phyloP scores from a whole-genome alignment of 2,797 vertebrate genomes.

The Morus bassanus region DNA sequence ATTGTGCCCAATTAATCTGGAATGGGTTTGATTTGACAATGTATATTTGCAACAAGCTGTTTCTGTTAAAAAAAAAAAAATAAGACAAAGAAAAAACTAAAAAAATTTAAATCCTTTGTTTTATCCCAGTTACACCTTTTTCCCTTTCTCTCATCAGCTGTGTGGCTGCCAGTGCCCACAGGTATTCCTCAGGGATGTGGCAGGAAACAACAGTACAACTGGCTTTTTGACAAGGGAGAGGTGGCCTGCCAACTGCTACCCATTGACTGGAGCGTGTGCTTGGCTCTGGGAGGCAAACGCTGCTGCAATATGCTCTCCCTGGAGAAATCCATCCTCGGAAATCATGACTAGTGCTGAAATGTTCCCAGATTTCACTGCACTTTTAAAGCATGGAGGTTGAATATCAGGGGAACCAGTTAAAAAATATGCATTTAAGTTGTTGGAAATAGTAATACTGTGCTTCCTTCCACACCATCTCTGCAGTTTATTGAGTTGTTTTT shows the following conservation, averaged over 20 bases:
- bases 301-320: slow-evolving; percentile 43
- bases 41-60: slow-evolving; percentile 38
- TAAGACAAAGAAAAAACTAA: background rate
- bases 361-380: background rate
- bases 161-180: slow-evolving; percentile 59
- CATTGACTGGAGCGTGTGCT: slow-evolving; percentile 54
- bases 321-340: slow-evolving; percentile 31
- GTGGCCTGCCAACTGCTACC: slow-evolving; percentile 62
- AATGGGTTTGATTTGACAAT: slow-evolving; percentile 53
- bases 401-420: background rate
- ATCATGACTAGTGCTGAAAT: slow-evolving; percentile 45
- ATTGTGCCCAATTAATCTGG: slow-evolving; percentile 74
- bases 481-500: background rate
- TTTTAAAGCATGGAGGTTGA: background rate
- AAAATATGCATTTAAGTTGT: background rate
- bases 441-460: background rate
- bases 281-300: slow-evolving; percentile 55
- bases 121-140: slow-evolving; percentile 34
- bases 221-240: slow-evolving; percentile 66
- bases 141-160: background rate
- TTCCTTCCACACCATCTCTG: background rate
- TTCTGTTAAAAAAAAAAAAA: slow-evolving; percentile 5
- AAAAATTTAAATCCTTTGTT: background rate
- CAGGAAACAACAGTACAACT: slow-evolving; percentile 55
- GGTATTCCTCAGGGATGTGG: slow-evolving; percentile 64